Evolutionary conservation across 2,888 invertebrate species (phyloP).

Genomic region (Limnephilus lunatus): DNA sequence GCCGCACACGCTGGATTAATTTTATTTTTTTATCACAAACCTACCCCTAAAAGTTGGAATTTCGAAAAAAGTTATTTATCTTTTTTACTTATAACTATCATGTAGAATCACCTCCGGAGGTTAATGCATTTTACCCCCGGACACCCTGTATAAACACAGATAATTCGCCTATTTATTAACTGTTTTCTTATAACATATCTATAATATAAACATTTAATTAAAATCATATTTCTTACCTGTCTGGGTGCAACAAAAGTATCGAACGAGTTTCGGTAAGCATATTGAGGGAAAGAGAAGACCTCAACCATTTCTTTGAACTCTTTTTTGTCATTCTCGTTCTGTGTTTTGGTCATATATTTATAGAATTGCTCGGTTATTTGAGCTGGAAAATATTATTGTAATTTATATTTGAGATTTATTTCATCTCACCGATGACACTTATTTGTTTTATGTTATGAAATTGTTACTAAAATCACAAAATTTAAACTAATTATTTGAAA

Average conservation of each 20-base stretch:
- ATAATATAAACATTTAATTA: not conserved
- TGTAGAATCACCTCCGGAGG: too few species aligned
- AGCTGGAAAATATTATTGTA: constrained; percentile 41
- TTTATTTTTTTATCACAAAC: too few species aligned
- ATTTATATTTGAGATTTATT: not conserved
- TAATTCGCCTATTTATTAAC: too few species aligned
- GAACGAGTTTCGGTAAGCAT: constrained; percentile 55
- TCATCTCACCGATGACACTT: not conserved
- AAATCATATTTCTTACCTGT: constrained; percentile 43
- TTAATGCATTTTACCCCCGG: too few species aligned
- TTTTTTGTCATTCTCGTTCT: constrained; percentile 47
- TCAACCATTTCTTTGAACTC: constrained; percentile 59
- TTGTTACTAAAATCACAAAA: not conserved
- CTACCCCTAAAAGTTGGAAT: too few species aligned
- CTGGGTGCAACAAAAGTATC: constrained; percentile 43
- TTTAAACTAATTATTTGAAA: not conserved
- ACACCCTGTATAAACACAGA: too few species aligned
- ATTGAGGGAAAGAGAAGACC: constrained; percentile 57
- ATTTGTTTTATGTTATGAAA: not conserved
- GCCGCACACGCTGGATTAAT: too few species aligned
- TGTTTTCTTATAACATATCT: too few species aligned
- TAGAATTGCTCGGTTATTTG: constrained; percentile 55
- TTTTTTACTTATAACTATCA: too few species aligned
- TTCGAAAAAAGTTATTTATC: too few species aligned
- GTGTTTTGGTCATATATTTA: constrained; percentile 58